phyloP scores from a whole-genome alignment of 1,140 invertebrate species.

The Halesus radiatus region DNA sequence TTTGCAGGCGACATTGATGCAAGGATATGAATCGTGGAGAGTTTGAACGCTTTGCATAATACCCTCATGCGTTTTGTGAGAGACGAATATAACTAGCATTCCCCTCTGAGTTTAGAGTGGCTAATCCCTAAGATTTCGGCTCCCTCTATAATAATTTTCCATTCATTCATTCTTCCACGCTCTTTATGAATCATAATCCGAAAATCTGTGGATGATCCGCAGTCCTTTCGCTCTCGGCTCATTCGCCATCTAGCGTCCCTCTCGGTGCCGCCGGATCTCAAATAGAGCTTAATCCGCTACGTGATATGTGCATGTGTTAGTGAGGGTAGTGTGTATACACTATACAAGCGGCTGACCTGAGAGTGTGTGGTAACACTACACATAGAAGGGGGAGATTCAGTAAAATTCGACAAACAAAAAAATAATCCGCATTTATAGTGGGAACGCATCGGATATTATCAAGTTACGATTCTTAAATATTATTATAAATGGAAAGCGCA shows the following conservation, averaged over 20 bases:
- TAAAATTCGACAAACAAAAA: slow-evolving; percentile 26
- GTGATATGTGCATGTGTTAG: slow-evolving; percentile 9
- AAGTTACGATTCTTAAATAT: no score
- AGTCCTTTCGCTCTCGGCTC: slow-evolving; percentile 59
- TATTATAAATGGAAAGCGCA: no score
- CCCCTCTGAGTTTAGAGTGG: slow-evolving; percentile 19
- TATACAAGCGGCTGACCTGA: background rate
- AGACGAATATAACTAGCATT: slow-evolving; percentile 43
- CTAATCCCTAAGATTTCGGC: slow-evolving; percentile 63
- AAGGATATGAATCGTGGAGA: slow-evolving; percentile 21
- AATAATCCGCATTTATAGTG: slow-evolving; percentile 33
- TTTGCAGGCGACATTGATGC: background rate
- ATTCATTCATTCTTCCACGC: slow-evolving; percentile 68
- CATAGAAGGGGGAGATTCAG: background rate
- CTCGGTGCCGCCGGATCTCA: slow-evolving; percentile 17
- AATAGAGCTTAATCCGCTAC: slow-evolving; percentile 40
- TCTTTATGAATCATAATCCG: slow-evolving; percentile 72
- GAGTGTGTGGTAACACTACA: background rate
- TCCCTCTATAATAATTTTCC: slow-evolving; percentile 69
- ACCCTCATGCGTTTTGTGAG: slow-evolving; percentile 50
- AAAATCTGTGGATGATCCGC: slow-evolving; percentile 67
- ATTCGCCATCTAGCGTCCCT: slow-evolving; percentile 14
- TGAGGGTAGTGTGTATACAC: background rate
- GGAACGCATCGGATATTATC: no score
- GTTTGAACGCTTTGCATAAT: slow-evolving; percentile 2